Evolutionary conservation across 2,113 vertebrate genomes (phyloP).

Genomic region (Phylloscopus trochiloides): DNA sequence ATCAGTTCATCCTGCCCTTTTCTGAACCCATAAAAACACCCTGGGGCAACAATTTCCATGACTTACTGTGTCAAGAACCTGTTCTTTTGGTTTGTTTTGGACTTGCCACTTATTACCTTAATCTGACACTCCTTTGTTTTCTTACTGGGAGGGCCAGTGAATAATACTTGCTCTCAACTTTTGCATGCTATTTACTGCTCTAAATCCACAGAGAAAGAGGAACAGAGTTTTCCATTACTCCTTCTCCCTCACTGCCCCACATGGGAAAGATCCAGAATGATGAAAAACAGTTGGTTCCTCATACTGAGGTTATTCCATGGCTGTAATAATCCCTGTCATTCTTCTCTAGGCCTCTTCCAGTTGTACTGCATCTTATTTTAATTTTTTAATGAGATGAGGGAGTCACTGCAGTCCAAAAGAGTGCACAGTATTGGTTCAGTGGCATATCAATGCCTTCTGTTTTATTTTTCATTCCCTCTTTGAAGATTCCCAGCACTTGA

Average conservation of each 20-base stretch:
- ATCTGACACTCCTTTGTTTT: conserved; percentile 59
- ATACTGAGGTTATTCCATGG: neutral
- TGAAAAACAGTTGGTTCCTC: neutral
- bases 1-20: neutral
- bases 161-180: neutral
- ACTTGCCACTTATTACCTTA: conserved; percentile 8
- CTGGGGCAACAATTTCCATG: neutral
- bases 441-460: neutral
- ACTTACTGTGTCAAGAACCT: neutral
- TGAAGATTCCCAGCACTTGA: neutral
- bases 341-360: neutral
- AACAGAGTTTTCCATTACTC: neutral
- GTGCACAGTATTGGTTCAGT: neutral
- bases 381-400: neutral
- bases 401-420: neutral
- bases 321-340: neutral
- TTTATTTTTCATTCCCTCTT: neutral
- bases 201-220: neutral
- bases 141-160: conserved; percentile 41
- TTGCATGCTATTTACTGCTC: neutral
- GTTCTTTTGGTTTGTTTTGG: conserved; percentile 47
- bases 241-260: neutral
- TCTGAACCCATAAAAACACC: neutral
- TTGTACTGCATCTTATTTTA: neutral
- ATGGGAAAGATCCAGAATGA: neutral